phyloP scores from a whole-genome alignment of 2,888 invertebrate genomes.

The Atrina japonica region DNA sequence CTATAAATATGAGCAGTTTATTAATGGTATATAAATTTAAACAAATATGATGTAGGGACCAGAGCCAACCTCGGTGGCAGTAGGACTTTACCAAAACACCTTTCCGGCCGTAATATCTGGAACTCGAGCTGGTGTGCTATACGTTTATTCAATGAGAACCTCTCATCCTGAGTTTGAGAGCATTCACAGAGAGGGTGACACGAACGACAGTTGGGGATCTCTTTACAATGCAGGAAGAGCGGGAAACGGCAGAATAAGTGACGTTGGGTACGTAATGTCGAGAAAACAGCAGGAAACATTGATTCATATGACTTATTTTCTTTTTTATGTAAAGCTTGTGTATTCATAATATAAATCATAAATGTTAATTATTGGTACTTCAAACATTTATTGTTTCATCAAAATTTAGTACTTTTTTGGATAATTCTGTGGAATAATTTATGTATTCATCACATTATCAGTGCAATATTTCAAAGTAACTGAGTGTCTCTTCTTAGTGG shows the following conservation, averaged over 20 bases:
- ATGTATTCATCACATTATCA: no score
- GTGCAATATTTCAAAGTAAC: no score
- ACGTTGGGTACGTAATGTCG: slow-evolving; percentile 28
- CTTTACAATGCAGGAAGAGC: slow-evolving; percentile 19
- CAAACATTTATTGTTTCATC: no score
- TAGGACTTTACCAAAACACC: slow-evolving; percentile 7
- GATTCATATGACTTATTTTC: no score
- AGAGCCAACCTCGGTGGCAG: slow-evolving; percentile 23
- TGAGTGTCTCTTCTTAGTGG: no score
- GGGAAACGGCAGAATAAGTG: slow-evolving; percentile 27
- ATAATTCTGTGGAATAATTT: no score
- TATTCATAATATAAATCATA: no score
- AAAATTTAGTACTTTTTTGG: no score
- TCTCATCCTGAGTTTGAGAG: slow-evolving; percentile 20
- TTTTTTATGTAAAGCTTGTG: no score
- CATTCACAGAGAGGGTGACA: slow-evolving; percentile 21
- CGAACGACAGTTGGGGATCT: slow-evolving; percentile 24
- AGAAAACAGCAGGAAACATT: not conserved
- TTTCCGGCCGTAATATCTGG: slow-evolving; percentile 23
- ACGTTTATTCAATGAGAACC: slow-evolving; percentile 20
- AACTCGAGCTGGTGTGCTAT: slow-evolving; percentile 24
- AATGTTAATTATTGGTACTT: no score
- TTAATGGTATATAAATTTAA: slow-evolving; percentile 12
- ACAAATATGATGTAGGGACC: slow-evolving; percentile 23
- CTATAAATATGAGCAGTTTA: no score